Evolutionary conservation across 2,888 invertebrate species (phyloP).

Genomic region (Pterobdella sp.): DNA sequence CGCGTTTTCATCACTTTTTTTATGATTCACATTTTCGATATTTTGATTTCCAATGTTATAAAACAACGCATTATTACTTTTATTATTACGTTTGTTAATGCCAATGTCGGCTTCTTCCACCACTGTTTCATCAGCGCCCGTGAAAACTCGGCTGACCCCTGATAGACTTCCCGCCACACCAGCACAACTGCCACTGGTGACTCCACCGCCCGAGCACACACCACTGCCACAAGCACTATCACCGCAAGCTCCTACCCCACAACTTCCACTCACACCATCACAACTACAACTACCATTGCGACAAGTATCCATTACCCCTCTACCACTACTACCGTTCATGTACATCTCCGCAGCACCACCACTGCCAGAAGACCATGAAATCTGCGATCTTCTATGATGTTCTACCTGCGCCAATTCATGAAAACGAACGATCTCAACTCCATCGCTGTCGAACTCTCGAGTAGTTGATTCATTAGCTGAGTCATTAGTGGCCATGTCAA

Average conservation of each 20-base stretch:
- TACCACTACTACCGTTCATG: not conserved
- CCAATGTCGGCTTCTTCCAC: too few relatives aligned
- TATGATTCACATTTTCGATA: not conserved
- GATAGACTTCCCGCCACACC: not conserved
- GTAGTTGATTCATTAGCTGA: not conserved
- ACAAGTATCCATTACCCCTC: not conserved
- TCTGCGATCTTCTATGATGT: slow-evolving; percentile 30
- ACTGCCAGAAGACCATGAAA: slow-evolving; percentile 1
- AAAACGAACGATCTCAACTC: slow-evolving; percentile 37
- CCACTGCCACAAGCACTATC: slow-evolving; percentile 9
- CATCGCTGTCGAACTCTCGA: slow-evolving; percentile 31
- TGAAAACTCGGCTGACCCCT: not conserved
- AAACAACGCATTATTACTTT: not conserved
- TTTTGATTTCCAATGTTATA: not conserved
- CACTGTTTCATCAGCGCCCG: too few relatives aligned
- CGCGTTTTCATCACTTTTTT: too few relatives aligned
- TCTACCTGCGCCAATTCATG: slow-evolving; percentile 36
- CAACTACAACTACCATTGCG: not conserved
- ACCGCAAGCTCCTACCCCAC: not conserved
- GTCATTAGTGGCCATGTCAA: not conserved
- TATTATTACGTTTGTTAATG: not conserved
- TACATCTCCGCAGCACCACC: not conserved
- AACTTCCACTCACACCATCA: slow-evolving; percentile 1
- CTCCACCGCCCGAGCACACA: not conserved
- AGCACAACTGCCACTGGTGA: not conserved